A percentile compares a stretch with the other conserved stretches of the same genome.
These are phyloP conservation scores for Nephrocerus scutellatus DNA, from an alignment of 2,888 invertebrate genomes.

Conservation along the genomic window DNA sequence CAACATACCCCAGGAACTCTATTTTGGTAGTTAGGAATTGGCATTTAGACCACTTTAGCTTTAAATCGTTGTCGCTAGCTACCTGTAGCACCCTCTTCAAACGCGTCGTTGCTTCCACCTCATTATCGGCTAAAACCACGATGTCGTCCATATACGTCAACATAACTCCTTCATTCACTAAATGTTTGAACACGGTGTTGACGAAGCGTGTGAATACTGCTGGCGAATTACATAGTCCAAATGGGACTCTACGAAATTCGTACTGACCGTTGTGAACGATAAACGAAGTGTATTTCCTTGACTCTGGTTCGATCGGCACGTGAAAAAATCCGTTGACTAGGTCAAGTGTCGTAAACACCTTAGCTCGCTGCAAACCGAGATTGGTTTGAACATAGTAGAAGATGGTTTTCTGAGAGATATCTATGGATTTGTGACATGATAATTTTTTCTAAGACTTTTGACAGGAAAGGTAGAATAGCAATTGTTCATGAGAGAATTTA, in stretches of 20 bases:
- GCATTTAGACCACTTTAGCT: slow-evolving; percentile 10
- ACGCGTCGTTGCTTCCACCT: slow-evolving; percentile 4
- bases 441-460: no score
- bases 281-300: slow-evolving; percentile 17
- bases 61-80: not conserved
- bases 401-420: no score
- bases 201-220: slow-evolving; percentile 1
- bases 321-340: slow-evolving; percentile 6
- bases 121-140: slow-evolving; percentile 13
- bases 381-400: no score
- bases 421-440: no score
- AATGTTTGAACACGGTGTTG: slow-evolving; percentile 1
- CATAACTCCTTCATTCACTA: not conserved
- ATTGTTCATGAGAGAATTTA: no score
- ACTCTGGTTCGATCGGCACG: slow-evolving; percentile 9
- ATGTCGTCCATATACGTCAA: slow-evolving; percentile 20
- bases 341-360: slow-evolving; percentile 5
- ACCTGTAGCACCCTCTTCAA: slow-evolving; percentile 1
- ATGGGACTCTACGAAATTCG: slow-evolving; percentile 9
- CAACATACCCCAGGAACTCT: slow-evolving; percentile 7
- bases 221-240: slow-evolving; percentile 1
- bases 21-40: slow-evolving; percentile 7
- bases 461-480: no score
- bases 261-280: slow-evolving; percentile 16
- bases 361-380: slow-evolving; percentile 10